phyloP scores from a whole-genome alignment of 2,888 invertebrate genomes.

The Scaptodrosophila latifasciaeformis region DNA sequence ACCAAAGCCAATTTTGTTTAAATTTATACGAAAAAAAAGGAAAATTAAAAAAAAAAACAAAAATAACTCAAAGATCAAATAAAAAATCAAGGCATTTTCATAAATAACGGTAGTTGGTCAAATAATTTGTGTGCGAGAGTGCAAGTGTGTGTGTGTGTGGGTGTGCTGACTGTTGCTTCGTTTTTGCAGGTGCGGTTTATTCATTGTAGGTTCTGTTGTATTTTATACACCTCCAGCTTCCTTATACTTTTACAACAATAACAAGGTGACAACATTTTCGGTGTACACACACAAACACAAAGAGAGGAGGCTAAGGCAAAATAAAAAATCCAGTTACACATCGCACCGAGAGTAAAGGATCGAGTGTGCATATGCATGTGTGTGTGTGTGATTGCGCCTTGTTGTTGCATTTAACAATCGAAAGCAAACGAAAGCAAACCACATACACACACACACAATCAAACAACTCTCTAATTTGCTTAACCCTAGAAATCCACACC shows the following conservation, averaged over 20 bases:
- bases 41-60: slow-evolving; percentile 3
- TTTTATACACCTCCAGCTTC: background rate
- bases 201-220: background rate
- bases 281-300: slow-evolving; percentile 31
- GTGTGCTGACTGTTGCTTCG: slow-evolving; percentile 2
- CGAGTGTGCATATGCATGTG: background rate
- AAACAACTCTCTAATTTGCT: background rate
- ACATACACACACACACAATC: background rate
- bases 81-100: background rate
- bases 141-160: background rate
- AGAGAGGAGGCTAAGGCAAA: background rate
- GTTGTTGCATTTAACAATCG: slow-evolving; percentile 5
- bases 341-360: background rate
- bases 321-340: too few relatives aligned
- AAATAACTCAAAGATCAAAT: background rate
- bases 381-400: background rate
- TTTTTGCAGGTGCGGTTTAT: background rate
- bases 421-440: background rate
- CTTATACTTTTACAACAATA: slow-evolving; percentile 20
- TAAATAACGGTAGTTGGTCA: slow-evolving; percentile 1
- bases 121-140: background rate
- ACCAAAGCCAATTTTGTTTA: background rate
- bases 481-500: background rate
- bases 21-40: background rate
- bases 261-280: slow-evolving; percentile 23